phyloP scores from a whole-genome alignment of 2,113 vertebrate species.

The Microcebus lehilahytsara region DNA sequence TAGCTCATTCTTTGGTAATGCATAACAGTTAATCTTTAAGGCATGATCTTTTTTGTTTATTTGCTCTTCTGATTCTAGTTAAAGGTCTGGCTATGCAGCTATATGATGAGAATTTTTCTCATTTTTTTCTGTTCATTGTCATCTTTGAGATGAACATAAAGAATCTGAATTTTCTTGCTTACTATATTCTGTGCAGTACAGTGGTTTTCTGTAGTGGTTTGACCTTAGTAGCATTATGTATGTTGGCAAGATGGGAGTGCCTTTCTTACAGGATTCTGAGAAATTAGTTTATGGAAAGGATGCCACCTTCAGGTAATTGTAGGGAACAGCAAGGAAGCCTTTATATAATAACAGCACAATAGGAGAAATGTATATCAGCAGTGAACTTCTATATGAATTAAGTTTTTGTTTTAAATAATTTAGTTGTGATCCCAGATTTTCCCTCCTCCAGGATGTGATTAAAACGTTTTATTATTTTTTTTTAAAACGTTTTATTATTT shows the following conservation, averaged over 20 bases:
- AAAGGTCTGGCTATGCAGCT: neutral
- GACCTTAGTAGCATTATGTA: neutral
- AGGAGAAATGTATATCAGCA: neutral
- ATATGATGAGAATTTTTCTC: neutral
- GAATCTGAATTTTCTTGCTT: conserved; percentile 12
- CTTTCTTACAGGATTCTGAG: neutral
- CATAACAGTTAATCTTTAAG: conserved; percentile 34
- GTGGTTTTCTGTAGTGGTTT: conserved; percentile 52
- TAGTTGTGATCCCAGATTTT: neutral
- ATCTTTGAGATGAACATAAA: conserved; percentile 18
- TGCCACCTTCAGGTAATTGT: conserved; percentile 63
- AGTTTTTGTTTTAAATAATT: conserved; percentile 29
- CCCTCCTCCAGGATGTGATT: neutral
- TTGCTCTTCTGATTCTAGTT: neutral
- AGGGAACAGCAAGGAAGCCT: neutral
- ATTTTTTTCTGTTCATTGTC: conserved; percentile 7
- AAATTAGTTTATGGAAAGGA: conserved; percentile 59
- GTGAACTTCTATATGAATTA: conserved; percentile 7
- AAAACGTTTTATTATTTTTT: neutral
- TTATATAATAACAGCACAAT: neutral
- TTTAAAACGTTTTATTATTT: neutral
- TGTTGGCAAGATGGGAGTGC: neutral
- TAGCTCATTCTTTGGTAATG: conserved; percentile 10
- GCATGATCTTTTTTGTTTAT: neutral
- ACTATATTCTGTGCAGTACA: neutral